Evolutionary conservation across 2,888 invertebrate species (phyloP).

Genomic region (Rosalia funebris): DNA sequence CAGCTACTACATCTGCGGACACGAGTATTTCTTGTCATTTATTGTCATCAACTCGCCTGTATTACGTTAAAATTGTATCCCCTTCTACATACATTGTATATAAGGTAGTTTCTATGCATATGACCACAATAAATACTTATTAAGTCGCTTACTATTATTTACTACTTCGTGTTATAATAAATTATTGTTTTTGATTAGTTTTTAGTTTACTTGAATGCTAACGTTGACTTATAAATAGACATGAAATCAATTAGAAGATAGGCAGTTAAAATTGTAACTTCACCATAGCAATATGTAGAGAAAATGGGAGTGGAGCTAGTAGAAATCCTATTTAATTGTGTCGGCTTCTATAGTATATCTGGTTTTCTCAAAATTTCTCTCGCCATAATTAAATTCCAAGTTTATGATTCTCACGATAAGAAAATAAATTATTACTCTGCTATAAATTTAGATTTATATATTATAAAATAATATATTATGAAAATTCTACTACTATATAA

Average conservation of each 20-base stretch:
- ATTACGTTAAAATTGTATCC: constrained; percentile 19
- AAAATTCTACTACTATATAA: too few relatives aligned
- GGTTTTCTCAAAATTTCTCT: too few relatives aligned
- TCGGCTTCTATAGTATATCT: too few relatives aligned
- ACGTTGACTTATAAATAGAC: background rate
- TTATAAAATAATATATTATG: too few relatives aligned
- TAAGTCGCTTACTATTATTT: constrained; percentile 19
- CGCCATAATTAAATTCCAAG: too few relatives aligned
- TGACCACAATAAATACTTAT: constrained; percentile 20
- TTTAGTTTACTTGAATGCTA: background rate
- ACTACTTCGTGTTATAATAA: constrained; percentile 18
- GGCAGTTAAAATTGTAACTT: constrained; percentile 1
- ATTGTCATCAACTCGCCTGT: constrained; percentile 44
- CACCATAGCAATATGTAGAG: background rate
- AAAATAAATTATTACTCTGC: too few relatives aligned
- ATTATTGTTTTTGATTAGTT: constrained; percentile 17
- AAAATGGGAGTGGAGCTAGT: background rate
- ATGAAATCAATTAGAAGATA: background rate
- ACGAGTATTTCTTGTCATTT: constrained; percentile 48
- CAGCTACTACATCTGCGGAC: constrained; percentile 44
- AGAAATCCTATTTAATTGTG: too few relatives aligned
- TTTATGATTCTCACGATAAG: too few relatives aligned
- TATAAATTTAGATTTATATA: too few relatives aligned
- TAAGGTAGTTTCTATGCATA: constrained; percentile 8
- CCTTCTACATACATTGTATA: constrained; percentile 22